Evolutionary conservation across 2,888 invertebrate genomes (phyloP).

Genomic region (Notodonta dromedarius): DNA sequence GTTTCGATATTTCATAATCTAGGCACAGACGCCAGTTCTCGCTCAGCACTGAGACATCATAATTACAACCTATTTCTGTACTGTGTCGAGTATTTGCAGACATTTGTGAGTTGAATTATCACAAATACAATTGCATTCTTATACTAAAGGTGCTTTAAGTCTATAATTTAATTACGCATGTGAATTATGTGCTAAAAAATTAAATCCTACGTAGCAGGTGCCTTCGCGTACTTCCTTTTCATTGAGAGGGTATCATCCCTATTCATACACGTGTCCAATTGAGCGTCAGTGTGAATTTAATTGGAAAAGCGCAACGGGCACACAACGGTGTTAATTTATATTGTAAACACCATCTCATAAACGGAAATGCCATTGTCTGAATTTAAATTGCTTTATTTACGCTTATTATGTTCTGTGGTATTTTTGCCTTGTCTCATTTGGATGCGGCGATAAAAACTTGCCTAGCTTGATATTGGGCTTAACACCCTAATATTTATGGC

Average conservation of each 20-base stretch:
- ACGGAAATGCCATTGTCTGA: slow-evolving; percentile 36
- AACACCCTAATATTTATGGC: neutral
- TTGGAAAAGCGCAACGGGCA: slow-evolving; percentile 30
- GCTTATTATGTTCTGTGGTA: slow-evolving; percentile 1
- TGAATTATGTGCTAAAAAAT: too few relatives aligned
- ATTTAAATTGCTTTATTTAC: slow-evolving; percentile 8
- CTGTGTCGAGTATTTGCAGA: too few relatives aligned
- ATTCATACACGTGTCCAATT: slow-evolving; percentile 33
- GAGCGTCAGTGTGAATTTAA: slow-evolving; percentile 37
- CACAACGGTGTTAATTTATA: slow-evolving; percentile 28
- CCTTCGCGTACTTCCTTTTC: neutral
- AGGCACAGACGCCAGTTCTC: too few relatives aligned
- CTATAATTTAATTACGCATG: too few relatives aligned
- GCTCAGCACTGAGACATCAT: too few relatives aligned
- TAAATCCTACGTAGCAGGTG: neutral
- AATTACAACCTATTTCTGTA: too few relatives aligned
- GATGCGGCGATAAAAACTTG: neutral
- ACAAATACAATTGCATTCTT: too few relatives aligned
- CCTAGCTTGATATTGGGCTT: neutral
- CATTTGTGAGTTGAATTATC: too few relatives aligned
- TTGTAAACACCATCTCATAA: slow-evolving; percentile 33
- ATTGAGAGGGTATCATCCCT: neutral
- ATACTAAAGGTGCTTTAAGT: too few relatives aligned
- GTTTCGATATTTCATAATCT: too few relatives aligned
- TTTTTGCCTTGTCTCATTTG: slow-evolving; percentile 3